Percentiles rank a stretch among this genome's conserved stretches.
Evolutionary conservation across 2,888 invertebrate species (phyloP).

Genomic region (Cryptus armator): DNA sequence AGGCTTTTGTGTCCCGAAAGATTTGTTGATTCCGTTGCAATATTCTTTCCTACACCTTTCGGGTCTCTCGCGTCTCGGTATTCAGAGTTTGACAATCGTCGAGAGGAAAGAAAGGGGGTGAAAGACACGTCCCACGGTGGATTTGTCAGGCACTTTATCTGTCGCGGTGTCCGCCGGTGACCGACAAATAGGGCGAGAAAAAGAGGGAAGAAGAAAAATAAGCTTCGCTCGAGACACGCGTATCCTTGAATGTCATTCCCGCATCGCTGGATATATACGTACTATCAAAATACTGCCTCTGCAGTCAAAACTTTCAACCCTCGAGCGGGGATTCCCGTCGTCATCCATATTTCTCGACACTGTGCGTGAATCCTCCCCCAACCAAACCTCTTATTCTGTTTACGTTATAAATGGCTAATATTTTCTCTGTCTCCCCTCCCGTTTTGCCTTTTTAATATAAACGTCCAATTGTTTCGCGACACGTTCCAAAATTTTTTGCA

Average conservation of each 20-base stretch:
- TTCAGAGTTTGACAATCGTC: slow-evolving; percentile 15
- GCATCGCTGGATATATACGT: slow-evolving; percentile 8
- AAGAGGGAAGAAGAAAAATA: slow-evolving; percentile 20
- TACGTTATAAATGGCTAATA: slow-evolving; percentile 40
- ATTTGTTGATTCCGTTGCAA: slow-evolving; percentile 31
- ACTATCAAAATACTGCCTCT: slow-evolving; percentile 2
- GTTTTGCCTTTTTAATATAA: slow-evolving; percentile 44
- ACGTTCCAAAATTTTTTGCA: background rate
- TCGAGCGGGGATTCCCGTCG: background rate
- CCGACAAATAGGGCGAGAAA: slow-evolving; percentile 29
- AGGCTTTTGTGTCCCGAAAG: background rate
- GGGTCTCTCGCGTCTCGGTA: background rate
- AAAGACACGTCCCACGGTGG: background rate
- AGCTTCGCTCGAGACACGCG: slow-evolving; percentile 9
- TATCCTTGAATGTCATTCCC: slow-evolving; percentile 14
- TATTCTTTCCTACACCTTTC: background rate
- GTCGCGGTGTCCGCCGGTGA: slow-evolving; percentile 26
- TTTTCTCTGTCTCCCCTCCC: slow-evolving; percentile 18
- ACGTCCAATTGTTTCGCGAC: slow-evolving; percentile 42
- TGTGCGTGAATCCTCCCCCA: background rate
- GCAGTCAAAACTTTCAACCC: slow-evolving; percentile 27
- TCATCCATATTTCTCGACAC: slow-evolving; percentile 20
- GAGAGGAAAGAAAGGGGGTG: background rate
- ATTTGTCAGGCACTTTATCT: slow-evolving; percentile 50
- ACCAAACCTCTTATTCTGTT: slow-evolving; percentile 3